Percentiles rank a stretch among this genome's conserved stretches.
Evolutionary conservation across 1,140 invertebrate genomes (phyloP).

Genomic region (Bombyx mori): DNA sequence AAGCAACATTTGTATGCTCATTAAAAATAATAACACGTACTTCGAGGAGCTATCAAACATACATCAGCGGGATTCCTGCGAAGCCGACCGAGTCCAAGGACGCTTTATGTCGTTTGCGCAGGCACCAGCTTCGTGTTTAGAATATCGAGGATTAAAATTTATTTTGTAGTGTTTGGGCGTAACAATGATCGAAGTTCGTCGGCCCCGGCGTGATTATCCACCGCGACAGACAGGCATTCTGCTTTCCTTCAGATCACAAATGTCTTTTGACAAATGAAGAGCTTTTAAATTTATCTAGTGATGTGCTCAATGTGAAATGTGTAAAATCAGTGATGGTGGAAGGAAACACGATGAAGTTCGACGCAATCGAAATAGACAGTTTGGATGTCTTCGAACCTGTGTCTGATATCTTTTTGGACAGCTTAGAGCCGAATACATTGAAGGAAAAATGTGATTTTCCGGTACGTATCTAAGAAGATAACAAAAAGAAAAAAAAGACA

Average conservation of each 20-base stretch:
- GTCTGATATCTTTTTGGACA: constrained; percentile 52
- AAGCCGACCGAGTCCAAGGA: constrained; percentile 24
- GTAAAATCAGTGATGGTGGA: constrained; percentile 44
- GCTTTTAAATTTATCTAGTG: not conserved
- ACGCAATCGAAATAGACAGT: constrained; percentile 50
- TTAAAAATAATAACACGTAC: no score
- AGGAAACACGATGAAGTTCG: constrained; percentile 39
- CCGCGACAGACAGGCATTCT: constrained; percentile 21
- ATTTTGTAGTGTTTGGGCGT: constrained; percentile 54
- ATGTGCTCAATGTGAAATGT: constrained; percentile 14
- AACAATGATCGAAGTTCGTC: constrained; percentile 58
- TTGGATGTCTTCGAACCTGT: constrained; percentile 42
- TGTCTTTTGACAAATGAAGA: constrained; percentile 25
- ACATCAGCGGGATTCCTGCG: no score
- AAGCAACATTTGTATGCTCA: no score
- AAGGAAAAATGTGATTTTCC: constrained; percentile 38
- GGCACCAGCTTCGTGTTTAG: constrained; percentile 42
- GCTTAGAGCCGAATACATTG: constrained; percentile 43
- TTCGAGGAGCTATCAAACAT: no score
- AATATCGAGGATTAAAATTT: constrained; percentile 42
- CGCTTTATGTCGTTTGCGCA: constrained; percentile 45
- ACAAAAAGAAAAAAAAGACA: not conserved
- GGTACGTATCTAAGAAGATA: constrained; percentile 23
- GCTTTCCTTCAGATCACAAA: constrained; percentile 22
- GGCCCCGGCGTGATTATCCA: constrained; percentile 41